Evolutionary conservation across 2,888 invertebrate species (phyloP), one percentile per base, ranked within the genome.

Genomic region (Lissocephala sabroskyi): DNA sequence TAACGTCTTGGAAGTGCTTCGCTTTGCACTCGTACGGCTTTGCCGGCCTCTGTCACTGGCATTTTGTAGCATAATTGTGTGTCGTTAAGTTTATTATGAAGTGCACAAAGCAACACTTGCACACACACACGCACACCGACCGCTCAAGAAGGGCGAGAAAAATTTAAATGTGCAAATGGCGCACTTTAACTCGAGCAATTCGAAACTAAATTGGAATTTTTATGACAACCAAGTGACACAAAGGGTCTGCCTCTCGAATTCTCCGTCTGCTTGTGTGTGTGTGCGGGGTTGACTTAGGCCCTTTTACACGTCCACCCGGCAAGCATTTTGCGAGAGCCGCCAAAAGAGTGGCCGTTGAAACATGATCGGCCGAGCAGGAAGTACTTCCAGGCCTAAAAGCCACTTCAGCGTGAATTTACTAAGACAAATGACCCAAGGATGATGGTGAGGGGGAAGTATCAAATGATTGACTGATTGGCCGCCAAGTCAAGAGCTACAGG

Each of bases 51-150:
- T 35, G 35, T 47, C 68, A 59, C 57, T 76, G 65, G 60, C 76
- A 60, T 60, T 64, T 57, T 70, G 75, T 59, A 57, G 75, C 75
- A 74, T 77, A 71, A 77, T 77, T 70, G 70, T 74, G 61, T 53
- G 66, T 70, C 74, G 75, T 70, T 77, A 77, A 70, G 65, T 70
- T 70, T 74, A 77, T 70, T 74, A 77, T 70, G 74, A 77, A 70
- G 66, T 65, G 59, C 51, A 29, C 17, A 39, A 19, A 28, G 28
- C 26, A 18, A 45, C 23, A 40, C 18, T 32, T 14, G 14, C 10
- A 11, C 13, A 16, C 14, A 5, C 35, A 16, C 39, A 14, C 35
- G 18, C 44, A 30, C 35, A 48, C 40, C 10, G 0, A 16, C 14
- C n/a, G n/a, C n/a, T n/a, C n/a, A n/a, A n/a, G n/a, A n/a, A n/a